Percentiles rank a stretch among this genome's conserved stretches.
Conservation (phyloP, 2,888 invertebrate genomes). For the Epirrhoe tristata region DNA sequence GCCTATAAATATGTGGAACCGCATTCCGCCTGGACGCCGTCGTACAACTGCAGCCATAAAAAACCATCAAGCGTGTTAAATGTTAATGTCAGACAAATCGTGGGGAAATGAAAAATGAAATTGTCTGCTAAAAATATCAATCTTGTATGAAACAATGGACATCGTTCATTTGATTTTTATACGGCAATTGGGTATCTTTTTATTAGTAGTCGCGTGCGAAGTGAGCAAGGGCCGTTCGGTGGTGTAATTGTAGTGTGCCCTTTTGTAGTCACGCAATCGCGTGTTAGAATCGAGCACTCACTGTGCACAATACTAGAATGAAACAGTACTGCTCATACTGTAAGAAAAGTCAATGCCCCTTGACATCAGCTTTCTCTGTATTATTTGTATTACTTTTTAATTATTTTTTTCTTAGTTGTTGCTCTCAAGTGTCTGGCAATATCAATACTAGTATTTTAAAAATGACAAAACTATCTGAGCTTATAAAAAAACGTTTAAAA, state of each 20-base stretch:
- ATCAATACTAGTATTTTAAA: not conserved
- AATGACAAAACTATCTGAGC: not conserved
- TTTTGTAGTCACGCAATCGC: slow-evolving; percentile 75
- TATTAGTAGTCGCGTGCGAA: slow-evolving; percentile 72
- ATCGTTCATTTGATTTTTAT: slow-evolving; percentile 55
- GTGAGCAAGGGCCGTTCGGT: slow-evolving; percentile 68
- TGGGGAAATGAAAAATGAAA: slow-evolving; percentile 47
- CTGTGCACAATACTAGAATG: slow-evolving; percentile 6
- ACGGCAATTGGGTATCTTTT: slow-evolving; percentile 59
- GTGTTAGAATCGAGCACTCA: slow-evolving; percentile 49
- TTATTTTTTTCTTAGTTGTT: too few species aligned
- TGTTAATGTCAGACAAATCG: slow-evolving; percentile 47
- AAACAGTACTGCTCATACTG: slow-evolving; percentile 8
- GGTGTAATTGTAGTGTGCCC: slow-evolving; percentile 71
- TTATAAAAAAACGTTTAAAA: not conserved
- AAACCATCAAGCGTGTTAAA: slow-evolving; percentile 47
- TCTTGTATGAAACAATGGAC: slow-evolving; percentile 47
- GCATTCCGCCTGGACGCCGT: slow-evolving; percentile 28
- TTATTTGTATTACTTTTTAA: not conserved
- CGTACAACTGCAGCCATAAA: slow-evolving; percentile 42
- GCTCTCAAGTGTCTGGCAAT: too few species aligned
- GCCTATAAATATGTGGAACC: slow-evolving; percentile 21
- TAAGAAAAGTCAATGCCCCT: not conserved
- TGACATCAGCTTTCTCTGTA: not conserved
- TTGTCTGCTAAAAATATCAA: slow-evolving; percentile 53